Conservation (phyloP, 2,888 invertebrate species). For the Horisme vitalbata region DNA sequence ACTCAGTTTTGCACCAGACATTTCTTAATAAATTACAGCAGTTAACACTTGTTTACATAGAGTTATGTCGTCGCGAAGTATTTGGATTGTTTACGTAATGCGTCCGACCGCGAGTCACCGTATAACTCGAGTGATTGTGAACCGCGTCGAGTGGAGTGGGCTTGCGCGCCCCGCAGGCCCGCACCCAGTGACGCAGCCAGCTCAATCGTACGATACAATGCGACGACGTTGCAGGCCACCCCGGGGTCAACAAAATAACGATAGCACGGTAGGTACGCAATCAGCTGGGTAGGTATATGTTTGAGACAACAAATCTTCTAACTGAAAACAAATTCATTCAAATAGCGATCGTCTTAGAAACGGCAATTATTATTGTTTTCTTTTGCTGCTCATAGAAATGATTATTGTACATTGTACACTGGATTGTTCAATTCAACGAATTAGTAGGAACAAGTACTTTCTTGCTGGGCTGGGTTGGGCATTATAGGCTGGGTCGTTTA, state of each 20-base stretch:
- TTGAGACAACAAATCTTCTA: conserved; percentile 36
- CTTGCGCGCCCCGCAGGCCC: neutral
- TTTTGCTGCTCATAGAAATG: too few species aligned
- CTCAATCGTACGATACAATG: conserved; percentile 46
- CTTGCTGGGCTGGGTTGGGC: too few species aligned
- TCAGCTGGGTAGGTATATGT: conserved; percentile 38
- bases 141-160: conserved; percentile 1
- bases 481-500: too few species aligned
- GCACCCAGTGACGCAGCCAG: conserved; percentile 19
- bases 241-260: conserved; percentile 40
- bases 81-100: conserved; percentile 21
- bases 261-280: conserved; percentile 39
- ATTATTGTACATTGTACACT: too few species aligned
- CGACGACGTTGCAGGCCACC: conserved; percentile 33
- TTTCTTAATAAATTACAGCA: conserved; percentile 37
- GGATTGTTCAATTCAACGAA: too few species aligned
- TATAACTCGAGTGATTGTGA: conserved; percentile 13
- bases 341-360: conserved; percentile 4
- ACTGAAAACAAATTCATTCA: conserved; percentile 7
- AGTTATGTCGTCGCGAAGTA: conserved; percentile 28
- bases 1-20: conserved; percentile 51
- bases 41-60: conserved; percentile 19
- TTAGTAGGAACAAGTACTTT: too few species aligned
- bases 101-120: conserved; percentile 9
- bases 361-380: neutral